These are phyloP conservation scores for Paramormyrops hopkinsi DNA, from an alignment of 2,797 vertebrate species.

Conservation along the genomic window DNA sequence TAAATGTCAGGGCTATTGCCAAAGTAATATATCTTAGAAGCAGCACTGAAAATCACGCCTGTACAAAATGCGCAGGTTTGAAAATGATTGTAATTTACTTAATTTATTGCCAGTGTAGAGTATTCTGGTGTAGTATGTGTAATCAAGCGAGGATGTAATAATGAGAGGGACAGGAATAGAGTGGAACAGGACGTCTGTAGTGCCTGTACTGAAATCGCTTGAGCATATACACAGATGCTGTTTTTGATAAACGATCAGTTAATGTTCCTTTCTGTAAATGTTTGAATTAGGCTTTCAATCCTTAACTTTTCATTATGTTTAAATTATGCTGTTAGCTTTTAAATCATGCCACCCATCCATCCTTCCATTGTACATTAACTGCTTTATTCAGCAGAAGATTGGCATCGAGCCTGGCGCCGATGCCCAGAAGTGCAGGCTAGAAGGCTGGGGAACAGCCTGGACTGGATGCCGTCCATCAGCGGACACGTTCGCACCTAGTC, in stretches of 20 bases:
- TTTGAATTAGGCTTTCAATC: not conserved
- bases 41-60: not conserved
- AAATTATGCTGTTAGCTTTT: not conserved
- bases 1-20: constrained; percentile 8
- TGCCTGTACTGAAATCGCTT: not conserved
- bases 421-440: not conserved
- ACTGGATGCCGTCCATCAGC: not conserved
- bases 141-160: constrained; percentile 10
- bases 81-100: constrained; percentile 13
- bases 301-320: not conserved
- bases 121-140: not conserved
- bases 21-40: constrained; percentile 10
- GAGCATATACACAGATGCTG: not conserved
- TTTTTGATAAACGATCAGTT: not conserved
- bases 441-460: not conserved
- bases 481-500: not conserved
- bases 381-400: not conserved
- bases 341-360: not conserved
- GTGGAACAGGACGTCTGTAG: not conserved
- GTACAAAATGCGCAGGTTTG: constrained; percentile 5
- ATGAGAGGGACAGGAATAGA: not conserved
- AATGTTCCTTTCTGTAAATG: not conserved
- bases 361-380: not conserved
- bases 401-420: not conserved
- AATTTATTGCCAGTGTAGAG: not conserved